Evolutionary conservation across 2,888 invertebrate species (phyloP).

Genomic region (Dynastes tityus): DNA sequence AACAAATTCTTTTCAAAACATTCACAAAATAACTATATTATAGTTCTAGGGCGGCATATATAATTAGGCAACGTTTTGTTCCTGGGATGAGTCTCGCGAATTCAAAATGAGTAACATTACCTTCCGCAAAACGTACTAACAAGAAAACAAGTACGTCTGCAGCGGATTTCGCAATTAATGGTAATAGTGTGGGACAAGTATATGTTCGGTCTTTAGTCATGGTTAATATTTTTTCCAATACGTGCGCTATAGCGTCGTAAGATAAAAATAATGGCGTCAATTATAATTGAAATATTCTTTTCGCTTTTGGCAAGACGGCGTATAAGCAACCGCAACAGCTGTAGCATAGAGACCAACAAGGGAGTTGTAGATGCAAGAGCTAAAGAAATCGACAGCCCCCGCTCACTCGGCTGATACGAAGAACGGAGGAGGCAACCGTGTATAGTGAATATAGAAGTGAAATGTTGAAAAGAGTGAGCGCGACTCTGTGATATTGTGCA

Average conservation of each 20-base stretch:
- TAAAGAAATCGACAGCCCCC: conserved; percentile 32
- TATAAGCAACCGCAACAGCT: conserved; percentile 25
- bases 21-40: too few species aligned
- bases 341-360: conserved; percentile 33
- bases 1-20: too few species aligned
- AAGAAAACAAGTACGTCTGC: too few species aligned
- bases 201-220: neutral
- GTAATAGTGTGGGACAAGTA: conserved; percentile 6
- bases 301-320: conserved; percentile 51
- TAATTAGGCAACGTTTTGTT: neutral
- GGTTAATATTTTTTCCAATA: conserved; percentile 13
- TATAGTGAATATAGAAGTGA: neutral
- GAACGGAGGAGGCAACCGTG: neutral
- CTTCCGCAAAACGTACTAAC: too few species aligned
- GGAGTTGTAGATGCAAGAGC: conserved; percentile 2
- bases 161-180: neutral
- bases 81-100: too few species aligned
- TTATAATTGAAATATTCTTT: conserved; percentile 53
- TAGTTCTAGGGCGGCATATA: neutral
- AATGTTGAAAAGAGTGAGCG: conserved; percentile 17
- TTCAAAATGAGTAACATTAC: too few species aligned
- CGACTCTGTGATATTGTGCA: conserved; percentile 43
- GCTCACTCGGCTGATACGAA: conserved; percentile 18
- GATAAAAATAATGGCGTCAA: conserved; percentile 47
- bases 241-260: neutral